Evolutionary conservation across 2,797 vertebrate genomes (phyloP), one percentile per base, ranked within the genome.

Genomic region (Poeciliopsis turneri): DNA sequence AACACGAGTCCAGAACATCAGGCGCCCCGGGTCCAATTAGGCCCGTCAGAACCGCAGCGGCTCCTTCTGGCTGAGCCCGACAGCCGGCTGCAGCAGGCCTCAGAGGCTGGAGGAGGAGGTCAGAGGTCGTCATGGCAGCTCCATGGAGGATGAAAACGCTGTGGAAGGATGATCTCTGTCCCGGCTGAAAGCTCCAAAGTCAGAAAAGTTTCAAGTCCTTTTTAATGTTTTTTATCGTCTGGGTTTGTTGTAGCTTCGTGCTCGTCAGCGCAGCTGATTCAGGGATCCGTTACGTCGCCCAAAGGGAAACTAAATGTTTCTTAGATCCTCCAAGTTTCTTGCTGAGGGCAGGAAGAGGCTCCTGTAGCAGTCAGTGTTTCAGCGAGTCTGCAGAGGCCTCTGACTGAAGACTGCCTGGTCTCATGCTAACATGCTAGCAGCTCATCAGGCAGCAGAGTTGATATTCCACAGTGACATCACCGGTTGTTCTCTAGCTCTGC

Each of bases 11-110:
- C 46, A 0, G 7, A 39, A 41, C 78, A 78, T 0, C n/a, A 75
- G 71, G 45, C 78, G 70, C 46, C 76, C 49, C 68, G 76, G 83
- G 79, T 57, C 75, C 81, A 88, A 82, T 93, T 88, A 90, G 82
- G 82, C 80, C 73, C 61, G 74, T 77, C n/a, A 57, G 81, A 85
- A 77, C 68, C 0, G 4, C 51, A 5, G 53, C 2, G 73, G 70
- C 69, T 84, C 25, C 59, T 78, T 72, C 76, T 86, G 82, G 30
- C 66, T 84, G 85, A 85, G 80, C 66, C 79, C 43, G 73, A 77
- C 84, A 82, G 30, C 0, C 57, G 69, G 61, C 71, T 57, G 57
- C 66, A 1, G 16, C 41, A 66, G 84, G 82, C 88, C 88, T 16
- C 18, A 8, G 25, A 55, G 23, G 92, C 93, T 92, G 92, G 74